These are phyloP conservation scores for Catharus ustulatus DNA, from an alignment of 2,797 vertebrate genomes.

Conservation along the genomic window DNA sequence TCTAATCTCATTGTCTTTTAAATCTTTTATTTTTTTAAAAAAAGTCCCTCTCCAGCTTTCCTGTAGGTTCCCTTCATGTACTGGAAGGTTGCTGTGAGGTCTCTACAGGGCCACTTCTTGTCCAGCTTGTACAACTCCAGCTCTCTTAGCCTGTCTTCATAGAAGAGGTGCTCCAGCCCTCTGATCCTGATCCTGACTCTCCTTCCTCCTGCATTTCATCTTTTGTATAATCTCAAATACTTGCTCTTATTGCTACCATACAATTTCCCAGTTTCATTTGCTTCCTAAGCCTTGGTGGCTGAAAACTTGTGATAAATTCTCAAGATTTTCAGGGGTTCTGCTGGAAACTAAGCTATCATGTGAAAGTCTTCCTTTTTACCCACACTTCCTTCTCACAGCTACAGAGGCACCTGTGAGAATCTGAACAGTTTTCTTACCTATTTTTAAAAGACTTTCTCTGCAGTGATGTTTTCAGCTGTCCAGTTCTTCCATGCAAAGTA, in stretches of 20 bases:
- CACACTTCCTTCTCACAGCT: not conserved
- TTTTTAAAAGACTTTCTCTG: not conserved
- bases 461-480: not conserved
- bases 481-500: not conserved
- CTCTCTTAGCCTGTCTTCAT: not conserved
- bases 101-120: not conserved
- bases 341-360: not conserved
- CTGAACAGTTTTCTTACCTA: not conserved
- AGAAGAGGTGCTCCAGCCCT: not conserved
- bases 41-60: not conserved
- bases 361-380: not conserved
- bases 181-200: not conserved
- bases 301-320: not conserved
- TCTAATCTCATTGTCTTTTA: not conserved
- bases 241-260: not conserved
- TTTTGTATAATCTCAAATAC: not conserved
- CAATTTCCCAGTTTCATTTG: not conserved
- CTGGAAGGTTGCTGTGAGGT: not conserved
- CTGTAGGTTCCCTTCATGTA: too few relatives aligned
- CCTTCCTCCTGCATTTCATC: accelerated
- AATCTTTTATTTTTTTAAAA: not conserved
- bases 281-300: not conserved
- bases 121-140: not conserved
- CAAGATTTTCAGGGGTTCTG: not conserved
- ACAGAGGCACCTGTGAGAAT: not conserved